Evolutionary conservation across 2,888 invertebrate species (phyloP), one percentile per base, ranked within the genome.

Genomic region (Lasioglossum lativentre): DNA sequence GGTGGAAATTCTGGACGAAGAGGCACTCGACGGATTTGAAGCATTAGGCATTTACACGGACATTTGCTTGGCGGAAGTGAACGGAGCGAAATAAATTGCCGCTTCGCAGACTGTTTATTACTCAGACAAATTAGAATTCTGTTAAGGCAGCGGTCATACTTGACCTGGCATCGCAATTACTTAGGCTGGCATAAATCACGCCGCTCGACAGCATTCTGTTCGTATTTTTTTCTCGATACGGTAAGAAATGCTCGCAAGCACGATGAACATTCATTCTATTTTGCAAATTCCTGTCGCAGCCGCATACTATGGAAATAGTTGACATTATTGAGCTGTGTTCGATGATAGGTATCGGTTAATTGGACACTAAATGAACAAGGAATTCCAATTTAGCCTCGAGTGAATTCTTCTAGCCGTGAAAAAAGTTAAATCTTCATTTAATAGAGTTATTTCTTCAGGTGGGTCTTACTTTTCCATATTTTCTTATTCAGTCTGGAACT

Each of bases 111-210:
- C 75, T 83, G 80, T 83, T 80, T 75, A 83, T 83, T 83, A 75
- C 83, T 66, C 75, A 45, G 52, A 75, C 80, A 83, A 83, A 83
- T 83, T 83, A 80, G 75, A 83, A 83, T 80, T 83, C 83, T 80
- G 75, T 83, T 83, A 83, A 80, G 75, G 80, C 80, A 45, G 38
- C 59, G 42, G 74, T 74, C 79, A 82, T 79, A 82, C 73, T 38
- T 45, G 74, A 52, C 66, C 79, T 42, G 75, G 79, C 80, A 75
- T 75, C 56, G 75, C 82, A 71, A 80, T 82, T 82, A 82, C 75
- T 75, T 82, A 82, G 56, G 59, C 70, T 47, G 82, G 71, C 71
- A 75, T 83, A 75, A 83, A 80, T 83, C 83, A 80, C 80, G 47
- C 40, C n/a, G 70, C 34, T 5, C 63, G 71, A 83, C 83, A 63